Evolutionary conservation across 2,888 invertebrate genomes (phyloP).

Genomic region (Scaeva pyrastri): DNA sequence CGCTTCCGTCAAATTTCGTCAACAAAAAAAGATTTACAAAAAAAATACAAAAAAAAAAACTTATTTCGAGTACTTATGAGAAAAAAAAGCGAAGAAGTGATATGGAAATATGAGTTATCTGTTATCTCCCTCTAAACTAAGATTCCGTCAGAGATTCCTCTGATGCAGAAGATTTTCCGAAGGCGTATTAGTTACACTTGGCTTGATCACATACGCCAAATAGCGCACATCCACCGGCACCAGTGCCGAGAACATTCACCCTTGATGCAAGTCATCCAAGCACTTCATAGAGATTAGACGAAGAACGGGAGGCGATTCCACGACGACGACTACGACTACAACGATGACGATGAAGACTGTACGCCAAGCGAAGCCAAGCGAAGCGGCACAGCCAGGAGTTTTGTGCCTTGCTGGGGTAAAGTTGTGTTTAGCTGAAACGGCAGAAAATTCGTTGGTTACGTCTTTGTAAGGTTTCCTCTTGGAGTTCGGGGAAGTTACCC

Average conservation of each 20-base stretch:
- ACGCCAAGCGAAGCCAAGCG: not conserved
- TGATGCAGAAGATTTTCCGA: conserved; percentile 68
- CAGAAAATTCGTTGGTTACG: conserved; percentile 69
- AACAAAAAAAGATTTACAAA: conserved; percentile 36
- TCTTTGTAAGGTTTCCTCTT: conserved; percentile 64
- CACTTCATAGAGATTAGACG: conserved; percentile 61
- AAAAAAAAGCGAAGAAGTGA: conserved; percentile 25
- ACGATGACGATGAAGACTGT: no score
- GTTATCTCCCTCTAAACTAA: conserved; percentile 61
- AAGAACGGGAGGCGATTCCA: not conserved
- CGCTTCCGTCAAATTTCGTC: conserved; percentile 39
- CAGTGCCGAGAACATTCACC: conserved; percentile 8
- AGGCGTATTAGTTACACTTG: conserved; percentile 73
- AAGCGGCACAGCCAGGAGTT: conserved; percentile 37
- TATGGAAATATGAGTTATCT: conserved; percentile 52
- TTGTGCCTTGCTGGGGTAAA: conserved; percentile 62
- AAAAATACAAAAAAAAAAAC: conserved; percentile 2
- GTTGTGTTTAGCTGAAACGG: conserved; percentile 70
- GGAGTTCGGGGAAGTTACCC: conserved; percentile 39
- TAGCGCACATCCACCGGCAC: conserved; percentile 55
- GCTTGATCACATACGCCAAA: conserved; percentile 73
- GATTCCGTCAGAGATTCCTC: conserved; percentile 70
- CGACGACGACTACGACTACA: conserved; percentile 11
- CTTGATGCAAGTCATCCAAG: conserved; percentile 20
- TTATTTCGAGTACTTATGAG: not conserved